Evolutionary conservation across 1,140 invertebrate species (phyloP).

Genomic region (Doryteuthis pealeii): DNA sequence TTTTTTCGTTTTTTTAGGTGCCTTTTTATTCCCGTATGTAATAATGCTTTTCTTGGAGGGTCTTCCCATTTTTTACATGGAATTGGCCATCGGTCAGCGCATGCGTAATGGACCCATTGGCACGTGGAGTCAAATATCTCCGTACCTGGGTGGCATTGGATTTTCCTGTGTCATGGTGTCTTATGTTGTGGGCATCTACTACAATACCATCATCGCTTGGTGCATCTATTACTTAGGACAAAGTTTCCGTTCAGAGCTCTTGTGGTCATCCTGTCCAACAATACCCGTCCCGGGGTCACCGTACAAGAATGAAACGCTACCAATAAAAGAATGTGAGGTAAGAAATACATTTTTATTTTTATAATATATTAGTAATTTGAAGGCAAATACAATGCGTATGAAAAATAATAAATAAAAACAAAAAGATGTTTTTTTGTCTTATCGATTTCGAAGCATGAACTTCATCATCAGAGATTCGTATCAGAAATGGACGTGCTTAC

Average conservation of each 20-base stretch:
- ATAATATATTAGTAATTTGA: no score
- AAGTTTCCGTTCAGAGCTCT: slow-evolving; percentile 54
- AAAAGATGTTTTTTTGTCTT: no score
- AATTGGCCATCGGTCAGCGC: slow-evolving; percentile 60
- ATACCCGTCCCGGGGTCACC: background rate
- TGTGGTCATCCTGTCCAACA: slow-evolving; percentile 12
- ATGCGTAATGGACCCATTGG: slow-evolving; percentile 43
- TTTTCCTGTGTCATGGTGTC: slow-evolving; percentile 95
- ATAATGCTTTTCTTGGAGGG: slow-evolving; percentile 60
- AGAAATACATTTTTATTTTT: background rate
- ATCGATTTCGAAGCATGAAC: no score
- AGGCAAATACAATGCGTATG: no score
- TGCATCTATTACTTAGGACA: slow-evolving; percentile 85
- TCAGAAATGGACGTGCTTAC: no score
- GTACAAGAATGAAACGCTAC: slow-evolving; percentile 14
- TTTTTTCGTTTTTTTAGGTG: slow-evolving; percentile 65
- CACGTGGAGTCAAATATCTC: slow-evolving; percentile 47
- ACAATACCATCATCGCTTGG: slow-evolving; percentile 98
- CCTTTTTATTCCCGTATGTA: slow-evolving; percentile 62
- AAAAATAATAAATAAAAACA: no score
- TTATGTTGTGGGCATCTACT: slow-evolving; percentile 97
- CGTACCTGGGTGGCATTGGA: slow-evolving; percentile 73
- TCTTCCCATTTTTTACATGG: slow-evolving; percentile 62
- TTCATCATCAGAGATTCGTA: no score
- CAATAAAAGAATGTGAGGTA: slow-evolving; percentile 18